phyloP scores from a whole-genome alignment of 2,888 invertebrate species.

The Machimus atricapillus region DNA sequence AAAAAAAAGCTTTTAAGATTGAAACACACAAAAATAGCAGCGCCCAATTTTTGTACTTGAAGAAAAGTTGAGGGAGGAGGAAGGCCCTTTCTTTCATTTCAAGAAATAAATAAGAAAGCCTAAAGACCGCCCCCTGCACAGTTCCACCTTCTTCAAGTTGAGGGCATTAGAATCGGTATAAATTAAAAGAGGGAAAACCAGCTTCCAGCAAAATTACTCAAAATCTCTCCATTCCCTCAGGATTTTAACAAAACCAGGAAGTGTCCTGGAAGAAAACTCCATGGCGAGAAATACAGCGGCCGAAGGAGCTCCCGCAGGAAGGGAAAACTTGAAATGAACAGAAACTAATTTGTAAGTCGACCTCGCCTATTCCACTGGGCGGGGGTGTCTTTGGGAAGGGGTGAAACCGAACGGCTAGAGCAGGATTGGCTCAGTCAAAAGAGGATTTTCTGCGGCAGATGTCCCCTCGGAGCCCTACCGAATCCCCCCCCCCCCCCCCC shows the following conservation, averaged over 20 bases:
- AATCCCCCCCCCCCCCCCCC: too few species aligned
- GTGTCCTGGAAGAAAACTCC: neutral
- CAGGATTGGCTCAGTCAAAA: neutral
- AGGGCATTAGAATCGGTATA: slow-evolving; percentile 4
- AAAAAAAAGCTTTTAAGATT: slow-evolving; percentile 45
- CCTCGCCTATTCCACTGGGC: slow-evolving; percentile 5
- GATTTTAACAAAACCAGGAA: neutral
- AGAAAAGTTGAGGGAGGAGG: neutral
- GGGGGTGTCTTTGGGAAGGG: neutral
- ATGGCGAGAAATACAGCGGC: neutral
- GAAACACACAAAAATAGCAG: slow-evolving; percentile 41
- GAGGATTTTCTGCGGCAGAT: neutral
- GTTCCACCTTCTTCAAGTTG: neutral
- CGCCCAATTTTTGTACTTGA: neutral
- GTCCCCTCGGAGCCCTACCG: neutral
- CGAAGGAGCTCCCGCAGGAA: slow-evolving; percentile 23
- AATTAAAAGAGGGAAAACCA: slow-evolving; percentile 31
- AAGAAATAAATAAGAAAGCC: slow-evolving; percentile 6
- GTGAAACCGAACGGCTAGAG: neutral
- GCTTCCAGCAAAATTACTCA: slow-evolving; percentile 31
- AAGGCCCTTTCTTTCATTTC: neutral
- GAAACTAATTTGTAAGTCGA: slow-evolving; percentile 45
- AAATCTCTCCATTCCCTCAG: neutral
- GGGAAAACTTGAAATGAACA: slow-evolving; percentile 44
- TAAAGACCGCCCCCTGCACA: neutral